A percentile compares a stretch with the other conserved stretches of the same genome.
Evolutionary conservation across 2,888 invertebrate species (phyloP).

Genomic region (Sphaeridia pumilis): DNA sequence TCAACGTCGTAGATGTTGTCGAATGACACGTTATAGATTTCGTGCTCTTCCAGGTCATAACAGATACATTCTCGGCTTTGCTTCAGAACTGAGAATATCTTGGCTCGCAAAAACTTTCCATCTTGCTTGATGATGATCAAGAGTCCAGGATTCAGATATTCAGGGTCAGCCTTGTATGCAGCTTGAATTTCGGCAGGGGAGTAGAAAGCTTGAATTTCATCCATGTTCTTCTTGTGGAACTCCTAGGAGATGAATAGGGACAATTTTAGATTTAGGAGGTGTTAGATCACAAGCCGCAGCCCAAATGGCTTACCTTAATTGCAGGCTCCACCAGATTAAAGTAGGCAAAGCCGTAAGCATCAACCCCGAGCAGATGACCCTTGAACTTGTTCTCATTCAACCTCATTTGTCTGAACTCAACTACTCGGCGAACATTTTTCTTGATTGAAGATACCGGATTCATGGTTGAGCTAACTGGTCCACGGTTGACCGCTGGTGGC

Average conservation of each 20-base stretch:
- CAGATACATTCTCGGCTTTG: neutral
- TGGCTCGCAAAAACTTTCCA: neutral
- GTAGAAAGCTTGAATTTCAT: constrained; percentile 1
- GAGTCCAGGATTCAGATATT: neutral
- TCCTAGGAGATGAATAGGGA: neutral
- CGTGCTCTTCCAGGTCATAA: constrained; percentile 5
- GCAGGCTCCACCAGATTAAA: neutral
- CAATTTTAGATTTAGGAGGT: neutral
- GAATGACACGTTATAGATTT: neutral
- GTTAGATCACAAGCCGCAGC: too few species aligned
- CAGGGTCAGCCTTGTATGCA: neutral
- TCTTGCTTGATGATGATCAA: neutral
- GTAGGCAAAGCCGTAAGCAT: constrained; percentile 5
- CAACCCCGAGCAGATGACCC: constrained; percentile 3
- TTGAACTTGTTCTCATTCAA: neutral
- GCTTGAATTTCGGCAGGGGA: neutral
- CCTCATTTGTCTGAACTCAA: neutral
- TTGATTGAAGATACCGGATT: too few species aligned
- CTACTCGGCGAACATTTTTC: too few species aligned
- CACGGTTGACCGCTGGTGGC: too few species aligned
- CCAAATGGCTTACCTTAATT: constrained; percentile 5
- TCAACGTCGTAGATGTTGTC: neutral
- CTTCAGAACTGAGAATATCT: neutral
- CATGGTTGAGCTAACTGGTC: too few species aligned
- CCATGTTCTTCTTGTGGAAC: neutral